Evolutionary conservation across 2,797 vertebrate genomes (phyloP).

Genomic region (Pristis pectinata): DNA sequence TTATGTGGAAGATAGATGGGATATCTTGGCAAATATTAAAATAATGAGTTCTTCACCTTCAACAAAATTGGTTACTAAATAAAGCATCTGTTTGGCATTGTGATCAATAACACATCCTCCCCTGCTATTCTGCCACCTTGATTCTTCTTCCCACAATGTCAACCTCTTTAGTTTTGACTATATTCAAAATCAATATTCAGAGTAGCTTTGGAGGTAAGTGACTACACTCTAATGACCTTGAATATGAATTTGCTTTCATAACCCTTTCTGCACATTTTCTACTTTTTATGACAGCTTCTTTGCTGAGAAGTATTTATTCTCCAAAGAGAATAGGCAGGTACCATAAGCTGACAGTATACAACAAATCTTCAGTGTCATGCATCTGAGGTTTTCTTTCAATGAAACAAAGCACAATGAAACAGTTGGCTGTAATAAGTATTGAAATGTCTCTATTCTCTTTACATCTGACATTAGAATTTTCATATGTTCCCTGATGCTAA

Average conservation of each 20-base stretch:
- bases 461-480: background rate
- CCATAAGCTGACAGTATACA: background rate
- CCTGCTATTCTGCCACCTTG: conserved; percentile 27
- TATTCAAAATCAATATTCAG: conserved; percentile 34
- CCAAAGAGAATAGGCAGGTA: background rate
- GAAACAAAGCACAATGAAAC: background rate
- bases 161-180: conserved; percentile 5
- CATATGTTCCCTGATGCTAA: background rate
- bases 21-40: no score
- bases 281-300: background rate
- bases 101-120: conserved; percentile 30
- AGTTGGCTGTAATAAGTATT: background rate
- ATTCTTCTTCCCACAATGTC: conserved; percentile 18
- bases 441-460: background rate
- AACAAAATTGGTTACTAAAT: conserved; percentile 34
- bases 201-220: background rate
- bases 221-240: conserved; percentile 7
- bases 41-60: conserved; percentile 25
- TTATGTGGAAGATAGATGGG: background rate
- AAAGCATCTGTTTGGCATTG: background rate
- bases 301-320: background rate
- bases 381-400: background rate
- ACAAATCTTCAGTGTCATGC: background rate
- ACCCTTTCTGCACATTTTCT: conserved; percentile 1
- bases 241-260: background rate